Evolutionary conservation across 2,888 invertebrate genomes (phyloP).

Genomic region (Eupeodes latifasciatus): DNA sequence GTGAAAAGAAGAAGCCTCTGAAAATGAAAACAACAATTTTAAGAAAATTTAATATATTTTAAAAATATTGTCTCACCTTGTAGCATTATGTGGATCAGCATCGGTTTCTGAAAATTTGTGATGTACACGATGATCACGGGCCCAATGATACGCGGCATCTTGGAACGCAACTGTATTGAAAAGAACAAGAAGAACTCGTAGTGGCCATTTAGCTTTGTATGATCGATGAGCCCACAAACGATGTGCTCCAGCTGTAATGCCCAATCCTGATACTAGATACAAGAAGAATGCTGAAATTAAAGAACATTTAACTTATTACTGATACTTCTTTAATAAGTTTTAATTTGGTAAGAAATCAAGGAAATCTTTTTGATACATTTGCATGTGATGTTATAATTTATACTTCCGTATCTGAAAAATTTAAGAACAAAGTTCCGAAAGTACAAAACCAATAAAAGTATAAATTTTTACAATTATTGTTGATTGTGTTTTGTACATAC

Average conservation of each 20-base stretch:
- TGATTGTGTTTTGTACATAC: neutral
- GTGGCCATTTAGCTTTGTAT: constrained; percentile 97
- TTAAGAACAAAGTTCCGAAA: neutral
- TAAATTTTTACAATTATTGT: neutral
- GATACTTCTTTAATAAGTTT: too few relatives aligned
- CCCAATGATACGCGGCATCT: constrained; percentile 92
- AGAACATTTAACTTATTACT: neutral
- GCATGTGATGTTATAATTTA: too few relatives aligned
- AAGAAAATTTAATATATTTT: neutral
- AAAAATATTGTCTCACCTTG: constrained; percentile 79
- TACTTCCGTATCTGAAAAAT: too few relatives aligned
- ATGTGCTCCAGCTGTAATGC: constrained; percentile 98
- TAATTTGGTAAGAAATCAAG: too few relatives aligned
- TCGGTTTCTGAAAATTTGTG: constrained; percentile 97
- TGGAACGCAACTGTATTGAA: constrained; percentile 97
- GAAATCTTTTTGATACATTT: too few relatives aligned
- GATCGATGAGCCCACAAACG: constrained; percentile 97
- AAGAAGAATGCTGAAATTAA: constrained; percentile 88
- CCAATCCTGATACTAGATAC: constrained; percentile 92
- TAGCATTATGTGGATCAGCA: constrained; percentile 97
- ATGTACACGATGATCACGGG: constrained; percentile 92
- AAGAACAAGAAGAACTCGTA: constrained; percentile 90
- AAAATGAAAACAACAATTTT: constrained; percentile 21
- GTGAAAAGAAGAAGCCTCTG: constrained; percentile 97
- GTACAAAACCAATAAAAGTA: neutral